Evolutionary conservation across 1,140 invertebrate species (phyloP), one percentile per base, ranked within the genome.

Genomic region (Drosophila sulfurigaster): DNA sequence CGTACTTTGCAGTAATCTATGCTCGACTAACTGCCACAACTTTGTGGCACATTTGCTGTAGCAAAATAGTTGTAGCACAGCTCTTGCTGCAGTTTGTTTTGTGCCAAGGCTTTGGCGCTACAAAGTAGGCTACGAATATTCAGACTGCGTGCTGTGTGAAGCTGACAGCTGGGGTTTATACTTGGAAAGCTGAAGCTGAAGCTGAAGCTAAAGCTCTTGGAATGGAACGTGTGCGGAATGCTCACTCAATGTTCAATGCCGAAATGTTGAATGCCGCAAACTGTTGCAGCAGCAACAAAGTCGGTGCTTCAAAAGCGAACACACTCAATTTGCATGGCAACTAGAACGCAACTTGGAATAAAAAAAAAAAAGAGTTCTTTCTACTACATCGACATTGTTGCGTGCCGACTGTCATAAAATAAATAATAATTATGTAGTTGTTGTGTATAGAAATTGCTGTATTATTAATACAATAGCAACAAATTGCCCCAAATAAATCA

Each of bases 101-200:
- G 52, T 54, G 11, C 52, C 15, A 32, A 41, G 46, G 60, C 48
- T 64, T 5, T 8, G 11, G 60, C 48, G 60, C 60, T 15, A 11
- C 16, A 64, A 64, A 64, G 60, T 64, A 64, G 60, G 60, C 60
- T 28, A 64, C 60, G 35, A 15, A 49, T 51, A 43, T 45, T 51
- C 45, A 4, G 25, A 28, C 48, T 51, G 20, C 48, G 25, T 28
- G 35, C 35, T 2, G 11, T 43, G 3, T n/a, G 41, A 43, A 5
- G 11, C 3, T 43, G 41, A 38, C 35, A 38, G 35, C 35, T 38
- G 41, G 41, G 41, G 3, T 43, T 38, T 6, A 38, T 43, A 43
- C 41, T 43, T 43, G 28, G 8, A 57, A 57, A 57, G 20, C 20
- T 25, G 3, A 25, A 25, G 20, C 20, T 25, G 20, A 20, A 20